A percentile compares a stretch with the other conserved stretches of the same genome.
Conservation (phyloP, 2,113 vertebrate species). For the Hydropotes inermis region DNA sequence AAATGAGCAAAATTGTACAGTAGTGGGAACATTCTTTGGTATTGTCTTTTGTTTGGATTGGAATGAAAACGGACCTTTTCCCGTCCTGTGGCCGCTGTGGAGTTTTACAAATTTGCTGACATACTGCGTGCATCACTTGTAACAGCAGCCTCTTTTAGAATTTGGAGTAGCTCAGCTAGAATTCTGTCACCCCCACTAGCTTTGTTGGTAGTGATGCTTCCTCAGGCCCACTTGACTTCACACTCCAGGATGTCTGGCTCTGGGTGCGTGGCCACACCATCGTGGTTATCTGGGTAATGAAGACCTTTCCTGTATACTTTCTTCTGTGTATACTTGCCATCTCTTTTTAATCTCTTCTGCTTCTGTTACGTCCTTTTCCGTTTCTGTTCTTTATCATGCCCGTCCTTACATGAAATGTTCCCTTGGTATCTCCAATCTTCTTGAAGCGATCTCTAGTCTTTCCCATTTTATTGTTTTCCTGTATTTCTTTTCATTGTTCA, state of each 20-base stretch:
- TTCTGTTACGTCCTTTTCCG: not conserved
- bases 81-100: not conserved
- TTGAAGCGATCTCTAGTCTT: not conserved
- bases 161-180: not conserved
- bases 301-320: not conserved
- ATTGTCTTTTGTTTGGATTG: not conserved
- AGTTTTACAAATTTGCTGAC: not conserved
- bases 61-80: not conserved
- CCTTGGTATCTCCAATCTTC: not conserved
- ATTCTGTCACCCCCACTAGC: not conserved
- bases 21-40: not conserved
- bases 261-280: not conserved
- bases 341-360: not conserved
- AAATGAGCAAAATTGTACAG: not conserved
- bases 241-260: not conserved
- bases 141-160: not conserved
- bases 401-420: not conserved
- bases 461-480: not conserved
- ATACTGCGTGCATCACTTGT: not conserved
- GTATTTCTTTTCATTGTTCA: not conserved
- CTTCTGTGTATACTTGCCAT: not conserved
- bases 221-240: not conserved
- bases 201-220: not conserved
- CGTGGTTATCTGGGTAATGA: not conserved
- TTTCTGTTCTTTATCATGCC: not conserved